Evolutionary conservation across 1,140 invertebrate species (phyloP).

Genomic region (Linepithema humile): DNA sequence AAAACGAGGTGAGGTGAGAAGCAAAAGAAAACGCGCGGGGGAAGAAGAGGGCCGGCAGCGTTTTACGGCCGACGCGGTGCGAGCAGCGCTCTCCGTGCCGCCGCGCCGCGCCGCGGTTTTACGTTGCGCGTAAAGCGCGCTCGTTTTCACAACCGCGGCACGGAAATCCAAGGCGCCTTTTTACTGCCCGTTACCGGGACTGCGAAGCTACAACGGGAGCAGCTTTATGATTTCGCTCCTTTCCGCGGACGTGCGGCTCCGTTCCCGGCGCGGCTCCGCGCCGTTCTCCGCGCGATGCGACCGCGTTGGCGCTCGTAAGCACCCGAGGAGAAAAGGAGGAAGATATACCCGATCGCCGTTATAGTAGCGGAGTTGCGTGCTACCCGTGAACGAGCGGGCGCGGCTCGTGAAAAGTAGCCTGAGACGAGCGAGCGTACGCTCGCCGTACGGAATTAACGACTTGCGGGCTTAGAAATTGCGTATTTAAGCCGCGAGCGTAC

Average conservation of each 20-base stretch:
- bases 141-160: conserved; percentile 75
- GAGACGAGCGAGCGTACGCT: conserved; percentile 60
- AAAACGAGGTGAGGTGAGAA: conserved; percentile 43
- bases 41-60: not conserved
- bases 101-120: conserved; percentile 75
- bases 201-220: conserved; percentile 75
- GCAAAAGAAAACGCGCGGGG: conserved; percentile 8
- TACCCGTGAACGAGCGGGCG: conserved; percentile 23
- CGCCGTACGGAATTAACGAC: conserved; percentile 64
- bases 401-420: conserved; percentile 67
- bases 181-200: conserved; percentile 72
- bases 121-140: conserved; percentile 70
- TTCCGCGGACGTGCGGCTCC: conserved; percentile 50
- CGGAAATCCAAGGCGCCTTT: conserved; percentile 75
- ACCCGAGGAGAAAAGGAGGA: conserved; percentile 48
- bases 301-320: conserved; percentile 39
- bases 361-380: conserved; percentile 26
- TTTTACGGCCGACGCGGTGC: conserved; percentile 50
- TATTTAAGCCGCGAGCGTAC: conserved; percentile 11
- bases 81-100: not conserved
- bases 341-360: conserved; percentile 66
- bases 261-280: conserved; percentile 24
- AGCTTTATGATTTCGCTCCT: conserved; percentile 78
- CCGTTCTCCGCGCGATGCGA: conserved; percentile 1
- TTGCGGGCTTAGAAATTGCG: conserved; percentile 31